These are phyloP conservation scores for Neodiprion virginianus DNA, from an alignment of 1,140 invertebrate species.

Conservation along the genomic window DNA sequence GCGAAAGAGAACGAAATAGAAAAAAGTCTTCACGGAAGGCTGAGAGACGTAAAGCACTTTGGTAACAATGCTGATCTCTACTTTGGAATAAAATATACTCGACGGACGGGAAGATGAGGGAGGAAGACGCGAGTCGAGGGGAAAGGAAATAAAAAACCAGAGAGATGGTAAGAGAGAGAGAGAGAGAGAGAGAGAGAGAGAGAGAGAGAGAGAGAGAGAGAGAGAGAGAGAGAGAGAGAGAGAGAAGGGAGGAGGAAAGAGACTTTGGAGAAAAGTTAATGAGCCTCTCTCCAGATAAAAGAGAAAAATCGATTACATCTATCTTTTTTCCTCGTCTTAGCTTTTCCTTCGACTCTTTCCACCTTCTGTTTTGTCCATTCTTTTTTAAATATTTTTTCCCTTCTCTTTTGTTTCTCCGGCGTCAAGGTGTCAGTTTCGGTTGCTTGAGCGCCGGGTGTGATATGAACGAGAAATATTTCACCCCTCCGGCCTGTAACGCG, in stretches of 20 bases:
- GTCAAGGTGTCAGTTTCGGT: too few relatives aligned
- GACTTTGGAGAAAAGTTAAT: not conserved
- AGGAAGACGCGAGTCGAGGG: not conserved
- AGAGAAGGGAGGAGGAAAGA: not conserved
- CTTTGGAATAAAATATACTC: slow-evolving; percentile 8
- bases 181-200: not conserved
- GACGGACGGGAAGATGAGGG: not conserved
- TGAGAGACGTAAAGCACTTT: slow-evolving; percentile 14
- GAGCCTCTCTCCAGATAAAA: not conserved
- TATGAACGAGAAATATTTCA: not conserved
- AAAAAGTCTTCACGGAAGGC: not conserved
- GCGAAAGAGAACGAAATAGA: not conserved
- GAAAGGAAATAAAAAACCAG: not conserved
- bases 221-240: not conserved
- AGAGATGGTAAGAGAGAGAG: slow-evolving; percentile 15
- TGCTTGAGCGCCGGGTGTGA: not conserved
- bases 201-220: too few relatives aligned
- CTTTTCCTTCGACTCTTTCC: too few relatives aligned
- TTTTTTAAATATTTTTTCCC: not conserved
- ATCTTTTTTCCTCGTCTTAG: not conserved
- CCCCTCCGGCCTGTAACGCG: not conserved
- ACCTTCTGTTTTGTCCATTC: not conserved
- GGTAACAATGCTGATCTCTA: slow-evolving; percentile 17
- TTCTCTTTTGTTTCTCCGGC: too few relatives aligned
- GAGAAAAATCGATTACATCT: not conserved